phyloP scores from a whole-genome alignment of 2,888 invertebrate species.

The Bellardia pandia region DNA sequence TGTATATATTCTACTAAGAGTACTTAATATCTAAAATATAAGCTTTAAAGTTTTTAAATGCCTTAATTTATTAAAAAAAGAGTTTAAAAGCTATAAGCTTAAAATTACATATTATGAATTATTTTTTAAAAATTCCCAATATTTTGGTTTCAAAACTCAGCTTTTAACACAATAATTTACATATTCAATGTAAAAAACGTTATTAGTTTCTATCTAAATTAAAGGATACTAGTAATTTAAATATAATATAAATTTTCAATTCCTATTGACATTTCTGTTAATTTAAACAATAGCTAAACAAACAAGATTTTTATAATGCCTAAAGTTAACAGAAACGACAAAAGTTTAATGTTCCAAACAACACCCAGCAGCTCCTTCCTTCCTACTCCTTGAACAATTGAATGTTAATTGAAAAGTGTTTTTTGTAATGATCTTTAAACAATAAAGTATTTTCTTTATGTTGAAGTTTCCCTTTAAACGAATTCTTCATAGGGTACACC shows the following conservation, averaged over 20 bases:
- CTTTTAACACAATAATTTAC: too few species aligned
- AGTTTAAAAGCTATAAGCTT: too few species aligned
- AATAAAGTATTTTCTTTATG: neutral
- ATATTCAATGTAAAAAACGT: too few species aligned
- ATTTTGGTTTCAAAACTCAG: too few species aligned
- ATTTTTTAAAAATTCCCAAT: too few species aligned
- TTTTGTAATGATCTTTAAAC: too few species aligned
- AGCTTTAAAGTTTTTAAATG: neutral
- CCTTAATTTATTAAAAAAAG: neutral
- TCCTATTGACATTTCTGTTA: neutral
- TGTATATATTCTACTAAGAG: neutral
- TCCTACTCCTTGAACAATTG: neutral
- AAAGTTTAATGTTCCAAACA: neutral
- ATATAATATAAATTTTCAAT: too few species aligned
- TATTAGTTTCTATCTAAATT: too few species aligned
- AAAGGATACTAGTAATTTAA: too few species aligned
- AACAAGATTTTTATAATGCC: conserved; percentile 9
- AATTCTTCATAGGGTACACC: conserved; percentile 71
- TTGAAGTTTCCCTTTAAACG: conserved; percentile 27
- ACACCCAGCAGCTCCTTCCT: neutral
- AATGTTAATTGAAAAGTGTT: neutral
- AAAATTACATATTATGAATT: too few species aligned
- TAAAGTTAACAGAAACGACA: conserved; percentile 11
- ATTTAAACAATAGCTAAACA: conserved; percentile 8
- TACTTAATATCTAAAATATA: neutral